Evolutionary conservation across 2,797 vertebrate species (phyloP).

Genomic region (Propithecus perrieri): DNA sequence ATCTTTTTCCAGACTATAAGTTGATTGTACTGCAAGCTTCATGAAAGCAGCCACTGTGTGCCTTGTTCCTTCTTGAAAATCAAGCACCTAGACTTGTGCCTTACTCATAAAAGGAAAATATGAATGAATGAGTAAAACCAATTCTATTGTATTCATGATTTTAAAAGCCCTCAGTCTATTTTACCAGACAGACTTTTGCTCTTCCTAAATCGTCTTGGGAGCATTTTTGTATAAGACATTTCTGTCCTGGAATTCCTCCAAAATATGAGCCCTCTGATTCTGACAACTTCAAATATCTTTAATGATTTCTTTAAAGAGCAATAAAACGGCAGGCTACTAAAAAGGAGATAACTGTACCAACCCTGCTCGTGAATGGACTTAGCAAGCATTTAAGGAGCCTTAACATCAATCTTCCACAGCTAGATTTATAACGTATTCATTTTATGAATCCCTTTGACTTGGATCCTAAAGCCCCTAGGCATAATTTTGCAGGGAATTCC

Average conservation of each 20-base stretch:
- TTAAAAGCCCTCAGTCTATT: conserved; percentile 47
- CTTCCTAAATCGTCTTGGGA: conserved; percentile 49
- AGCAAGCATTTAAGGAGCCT: conserved; percentile 78
- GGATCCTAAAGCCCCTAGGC: conserved; percentile 70
- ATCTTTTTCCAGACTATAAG: neutral
- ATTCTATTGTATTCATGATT: neutral
- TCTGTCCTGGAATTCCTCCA: conserved; percentile 75
- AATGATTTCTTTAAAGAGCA: conserved; percentile 80
- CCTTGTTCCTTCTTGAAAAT: neutral
- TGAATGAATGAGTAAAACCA: conserved; percentile 20
- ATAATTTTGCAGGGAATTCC: conserved; percentile 61
- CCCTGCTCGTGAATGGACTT: conserved; percentile 74
- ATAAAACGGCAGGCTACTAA: conserved; percentile 71
- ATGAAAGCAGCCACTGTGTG: neutral
- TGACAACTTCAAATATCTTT: conserved; percentile 79
- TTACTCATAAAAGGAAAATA: neutral
- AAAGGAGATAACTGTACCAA: conserved; percentile 79
- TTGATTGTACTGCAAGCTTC: neutral
- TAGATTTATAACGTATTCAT: conserved; percentile 65
- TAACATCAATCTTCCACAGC: conserved; percentile 78
- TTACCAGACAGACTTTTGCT: conserved; percentile 50
- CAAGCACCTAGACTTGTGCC: neutral
- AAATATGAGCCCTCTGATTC: conserved; percentile 69
- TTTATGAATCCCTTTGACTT: conserved; percentile 78
- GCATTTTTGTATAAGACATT: conserved; percentile 63